Evolutionary conservation across 2,113 vertebrate species (phyloP), one percentile per base, ranked within the genome.

Genomic region (Rynchops niger): DNA sequence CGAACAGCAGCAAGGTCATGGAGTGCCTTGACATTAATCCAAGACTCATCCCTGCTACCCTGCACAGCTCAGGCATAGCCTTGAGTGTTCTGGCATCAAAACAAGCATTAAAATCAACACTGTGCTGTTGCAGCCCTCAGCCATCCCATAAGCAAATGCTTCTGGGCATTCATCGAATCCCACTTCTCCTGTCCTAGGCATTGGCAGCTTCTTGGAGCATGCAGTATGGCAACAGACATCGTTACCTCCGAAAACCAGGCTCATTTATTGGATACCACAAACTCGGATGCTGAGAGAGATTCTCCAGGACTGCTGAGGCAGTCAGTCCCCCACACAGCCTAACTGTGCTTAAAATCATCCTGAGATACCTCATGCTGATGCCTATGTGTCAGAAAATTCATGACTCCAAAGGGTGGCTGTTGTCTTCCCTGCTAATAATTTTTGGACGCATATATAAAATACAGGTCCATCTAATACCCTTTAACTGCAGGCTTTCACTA

Each of bases 331-430:
- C 11, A 16, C 36, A 79, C 53, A 79, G 49, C 45, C 36, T 56
- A 53, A 6, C 21, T 20, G 3, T 19, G 62, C 34, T 72, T 76
- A 69, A 94, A 82, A 47, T 12, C 4, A 76, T 30, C 30, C 58
- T 15, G 27, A 42, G 58, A 9, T 62, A 61, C 18, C 27, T 49
- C 36, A 21, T 14, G 50, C 25, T 40, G 32, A 5, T 77, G 45
- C 11, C 11, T 34, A 1, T 0, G 15, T 38, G 27, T 66, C 67
- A 71, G 59, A 42, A 58, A 70, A 73, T 63, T 77, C 0, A 1
- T 16, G 17, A 34, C 30, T 66, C 59, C 11, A 12, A 80, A 77
- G 49, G 49, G 25, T 65, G 49, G 56, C 71, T 94, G 53, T 49
- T 81, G 2, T 36, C n/a, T 78, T 88, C 32, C 16, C 23, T 38